Evolutionary conservation across 2,113 vertebrate genomes (phyloP).

Genomic region (Gavialis gangeticus): DNA sequence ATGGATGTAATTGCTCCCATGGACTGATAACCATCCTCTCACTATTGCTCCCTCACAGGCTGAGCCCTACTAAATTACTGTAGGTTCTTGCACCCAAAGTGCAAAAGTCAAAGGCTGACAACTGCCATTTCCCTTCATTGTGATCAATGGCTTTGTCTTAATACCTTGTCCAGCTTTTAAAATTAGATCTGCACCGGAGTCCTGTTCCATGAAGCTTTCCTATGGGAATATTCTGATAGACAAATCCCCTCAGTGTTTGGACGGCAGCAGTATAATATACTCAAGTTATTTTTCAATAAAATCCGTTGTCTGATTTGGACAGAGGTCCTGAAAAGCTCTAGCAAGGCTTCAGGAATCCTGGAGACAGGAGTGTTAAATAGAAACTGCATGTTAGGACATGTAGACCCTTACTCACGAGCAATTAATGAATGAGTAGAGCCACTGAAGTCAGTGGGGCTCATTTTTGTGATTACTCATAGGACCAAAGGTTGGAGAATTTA

Average conservation of each 20-base stretch:
- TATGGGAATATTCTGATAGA: not conserved
- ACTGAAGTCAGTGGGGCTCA: not conserved
- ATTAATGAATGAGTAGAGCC: not conserved
- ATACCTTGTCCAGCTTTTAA: not conserved
- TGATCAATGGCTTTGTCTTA: not conserved
- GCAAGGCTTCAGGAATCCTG: not conserved
- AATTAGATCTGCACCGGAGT: fast-evolving
- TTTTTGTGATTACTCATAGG: fast-evolving
- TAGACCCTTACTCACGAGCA: not conserved
- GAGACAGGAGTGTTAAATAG: not conserved
- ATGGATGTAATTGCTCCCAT: not conserved
- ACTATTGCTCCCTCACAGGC: not conserved
- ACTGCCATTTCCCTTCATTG: not conserved
- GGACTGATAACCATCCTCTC: not conserved
- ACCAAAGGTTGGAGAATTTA: not conserved
- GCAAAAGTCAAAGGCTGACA: constrained; percentile 50
- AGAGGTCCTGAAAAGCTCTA: not conserved
- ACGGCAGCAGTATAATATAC: not conserved
- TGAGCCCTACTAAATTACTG: not conserved
- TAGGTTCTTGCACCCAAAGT: not conserved
- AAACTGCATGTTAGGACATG: not conserved
- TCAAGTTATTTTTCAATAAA: fast-evolving
- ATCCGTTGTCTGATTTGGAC: not conserved
- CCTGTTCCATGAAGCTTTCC: not conserved
- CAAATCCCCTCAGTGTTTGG: not conserved